These are phyloP conservation scores for Hylyphantes graminicola DNA, from an alignment of 1,140 invertebrate genomes.

Conservation along the genomic window DNA sequence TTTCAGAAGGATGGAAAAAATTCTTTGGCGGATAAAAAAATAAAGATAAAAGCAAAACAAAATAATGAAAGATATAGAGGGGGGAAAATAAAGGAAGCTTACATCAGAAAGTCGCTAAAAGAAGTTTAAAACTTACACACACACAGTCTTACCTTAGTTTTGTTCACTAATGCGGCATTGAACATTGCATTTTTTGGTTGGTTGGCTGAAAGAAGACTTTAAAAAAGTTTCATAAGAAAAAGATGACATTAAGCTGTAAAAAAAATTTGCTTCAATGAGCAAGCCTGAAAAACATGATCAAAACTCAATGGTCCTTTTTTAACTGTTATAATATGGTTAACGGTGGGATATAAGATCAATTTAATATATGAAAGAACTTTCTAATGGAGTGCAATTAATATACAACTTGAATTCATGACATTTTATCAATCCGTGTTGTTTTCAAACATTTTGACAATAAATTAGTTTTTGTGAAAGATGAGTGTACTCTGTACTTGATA, in stretches of 20 bases:
- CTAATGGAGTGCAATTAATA: too few species aligned
- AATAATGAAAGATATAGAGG: conserved; percentile 47
- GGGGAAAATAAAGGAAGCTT: conserved; percentile 38
- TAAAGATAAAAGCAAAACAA: conserved; percentile 57
- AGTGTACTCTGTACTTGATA: too few species aligned
- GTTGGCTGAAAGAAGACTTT: conserved; percentile 39
- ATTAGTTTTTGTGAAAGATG: too few species aligned
- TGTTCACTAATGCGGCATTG: conserved; percentile 47
- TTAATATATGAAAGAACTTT: too few species aligned
- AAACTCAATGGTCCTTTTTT: conserved; percentile 43
- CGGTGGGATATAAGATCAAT: not conserved
- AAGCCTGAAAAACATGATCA: not conserved
- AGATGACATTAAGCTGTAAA: conserved; percentile 46
- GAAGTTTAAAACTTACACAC: conserved; percentile 49
- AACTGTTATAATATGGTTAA: conserved; percentile 43
- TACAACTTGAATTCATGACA: too few species aligned
- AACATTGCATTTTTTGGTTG: conserved; percentile 56
- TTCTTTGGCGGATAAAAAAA: conserved; percentile 29
- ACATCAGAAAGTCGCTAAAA: conserved; percentile 37
- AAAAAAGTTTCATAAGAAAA: conserved; percentile 47
- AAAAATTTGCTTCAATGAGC: conserved; percentile 46
- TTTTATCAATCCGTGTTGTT: too few species aligned
- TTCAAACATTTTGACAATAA: too few species aligned
- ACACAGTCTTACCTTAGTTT: conserved; percentile 58
- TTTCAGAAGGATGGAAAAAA: conserved; percentile 10